Percentiles rank a stretch among this genome's conserved stretches.
phyloP scores from a whole-genome alignment of 35 echinoderm and acorn worm species.

The Hemicentrotus pulcherrimus region DNA sequence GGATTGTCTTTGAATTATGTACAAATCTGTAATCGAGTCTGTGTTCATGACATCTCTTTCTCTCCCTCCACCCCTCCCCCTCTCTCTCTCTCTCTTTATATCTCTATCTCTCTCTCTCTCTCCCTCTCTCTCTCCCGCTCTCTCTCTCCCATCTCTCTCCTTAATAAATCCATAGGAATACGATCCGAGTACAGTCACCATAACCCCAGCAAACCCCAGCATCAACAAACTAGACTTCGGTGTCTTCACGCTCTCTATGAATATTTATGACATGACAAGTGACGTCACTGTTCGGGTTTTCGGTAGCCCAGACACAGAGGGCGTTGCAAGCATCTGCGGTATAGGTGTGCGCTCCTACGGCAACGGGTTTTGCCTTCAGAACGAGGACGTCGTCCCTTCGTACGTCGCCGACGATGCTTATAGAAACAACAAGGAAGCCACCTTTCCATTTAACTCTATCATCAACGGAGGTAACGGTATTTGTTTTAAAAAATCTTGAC shows the following conservation, averaged over 20 bases:
- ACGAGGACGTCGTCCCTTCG: neutral
- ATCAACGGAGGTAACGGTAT: constrained; percentile 33
- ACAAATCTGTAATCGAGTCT: too few species aligned
- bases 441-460: constrained; percentile 16
- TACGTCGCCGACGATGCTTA: neutral
- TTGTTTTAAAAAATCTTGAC: neutral
- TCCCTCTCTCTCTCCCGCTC: neutral
- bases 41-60: too few species aligned
- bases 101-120: neutral
- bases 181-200: neutral
- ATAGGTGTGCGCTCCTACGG: neutral
- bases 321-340: constrained; percentile 18
- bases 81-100: neutral
- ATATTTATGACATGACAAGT: constrained; percentile 44
- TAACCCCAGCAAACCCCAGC: neutral
- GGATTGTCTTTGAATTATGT: too few species aligned
- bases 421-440: neutral
- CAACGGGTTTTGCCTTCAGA: neutral
- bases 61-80: too few species aligned
- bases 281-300: constrained; percentile 26
- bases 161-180: neutral
- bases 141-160: too few species aligned
- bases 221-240: constrained; percentile 23
- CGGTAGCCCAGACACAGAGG: neutral
- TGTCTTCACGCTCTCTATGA: constrained; percentile 24